phyloP scores from a whole-genome alignment of 1,140 invertebrate species.

The Zaprionus capensis region DNA sequence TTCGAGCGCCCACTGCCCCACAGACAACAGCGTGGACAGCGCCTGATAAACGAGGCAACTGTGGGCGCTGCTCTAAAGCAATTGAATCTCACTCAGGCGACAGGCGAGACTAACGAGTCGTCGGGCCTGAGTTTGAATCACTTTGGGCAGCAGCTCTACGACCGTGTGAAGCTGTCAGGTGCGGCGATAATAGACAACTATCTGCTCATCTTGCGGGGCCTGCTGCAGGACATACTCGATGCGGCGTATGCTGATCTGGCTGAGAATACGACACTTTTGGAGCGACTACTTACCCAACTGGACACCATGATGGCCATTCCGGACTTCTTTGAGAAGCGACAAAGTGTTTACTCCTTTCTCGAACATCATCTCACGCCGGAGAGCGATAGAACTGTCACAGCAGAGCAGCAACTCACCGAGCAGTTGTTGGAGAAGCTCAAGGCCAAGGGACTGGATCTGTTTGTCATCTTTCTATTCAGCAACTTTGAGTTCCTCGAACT shows the following conservation, averaged over 20 bases:
- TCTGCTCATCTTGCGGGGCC: slow-evolving; percentile 59
- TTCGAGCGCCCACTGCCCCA: slow-evolving; percentile 39
- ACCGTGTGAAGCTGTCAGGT: slow-evolving; percentile 60
- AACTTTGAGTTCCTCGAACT: slow-evolving; percentile 77
- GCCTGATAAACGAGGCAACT: slow-evolving; percentile 52
- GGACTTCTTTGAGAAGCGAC: slow-evolving; percentile 75
- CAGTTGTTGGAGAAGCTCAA: slow-evolving; percentile 59
- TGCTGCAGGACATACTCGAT: slow-evolving; percentile 69
- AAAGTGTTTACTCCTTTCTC: slow-evolving; percentile 67
- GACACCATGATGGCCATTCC: slow-evolving; percentile 56
- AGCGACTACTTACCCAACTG: slow-evolving; percentile 50
- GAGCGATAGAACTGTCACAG: slow-evolving; percentile 31
- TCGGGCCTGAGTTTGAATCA: slow-evolving; percentile 47
- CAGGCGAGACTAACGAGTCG: not conserved
- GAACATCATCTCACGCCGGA: slow-evolving; percentile 52
- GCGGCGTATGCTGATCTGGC: slow-evolving; percentile 50
- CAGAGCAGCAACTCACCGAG: slow-evolving; percentile 55
- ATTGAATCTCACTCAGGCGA: slow-evolving; percentile 50
- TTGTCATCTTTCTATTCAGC: slow-evolving; percentile 76
- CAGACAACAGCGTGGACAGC: not conserved
- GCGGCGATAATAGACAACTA: slow-evolving; percentile 76
- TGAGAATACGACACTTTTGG: slow-evolving; percentile 37
- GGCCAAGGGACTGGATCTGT: slow-evolving; percentile 68
- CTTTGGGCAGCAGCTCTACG: slow-evolving; percentile 66
- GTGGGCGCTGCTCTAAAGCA: slow-evolving; percentile 54